Evolutionary conservation across 2,888 invertebrate species (phyloP).

Genomic region (Cerceris rybyensis): DNA sequence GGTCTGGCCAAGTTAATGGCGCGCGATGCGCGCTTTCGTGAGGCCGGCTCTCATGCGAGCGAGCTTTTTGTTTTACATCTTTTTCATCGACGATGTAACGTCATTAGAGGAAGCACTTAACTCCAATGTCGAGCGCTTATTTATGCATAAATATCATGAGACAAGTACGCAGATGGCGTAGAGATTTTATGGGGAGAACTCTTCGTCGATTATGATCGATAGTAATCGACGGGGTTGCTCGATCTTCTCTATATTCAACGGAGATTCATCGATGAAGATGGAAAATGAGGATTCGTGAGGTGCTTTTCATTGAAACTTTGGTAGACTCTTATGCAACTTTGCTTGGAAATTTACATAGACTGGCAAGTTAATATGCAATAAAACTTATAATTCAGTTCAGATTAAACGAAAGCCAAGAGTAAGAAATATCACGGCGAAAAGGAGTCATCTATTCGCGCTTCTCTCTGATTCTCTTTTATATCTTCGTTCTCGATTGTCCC

Average conservation of each 20-base stretch:
- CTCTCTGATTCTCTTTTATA: not conserved
- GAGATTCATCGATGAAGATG: too few species aligned
- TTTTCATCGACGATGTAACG: not conserved
- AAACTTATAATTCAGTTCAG: too few species aligned
- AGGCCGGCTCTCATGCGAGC: not conserved
- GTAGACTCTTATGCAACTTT: too few species aligned
- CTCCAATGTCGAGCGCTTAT: constrained; percentile 16
- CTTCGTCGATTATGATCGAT: constrained; percentile 12
- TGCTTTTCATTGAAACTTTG: too few species aligned
- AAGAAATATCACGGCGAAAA: too few species aligned
- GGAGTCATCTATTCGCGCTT: not conserved
- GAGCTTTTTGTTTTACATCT: not conserved
- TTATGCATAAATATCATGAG: constrained; percentile 12
- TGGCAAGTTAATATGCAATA: too few species aligned
- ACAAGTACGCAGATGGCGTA: not conserved
- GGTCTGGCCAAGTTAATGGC: not conserved
- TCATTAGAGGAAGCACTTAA: constrained; percentile 3
- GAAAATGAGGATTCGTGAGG: too few species aligned
- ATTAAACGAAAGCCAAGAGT: too few species aligned
- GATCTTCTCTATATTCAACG: too few species aligned
- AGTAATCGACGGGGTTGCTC: constrained; percentile 8
- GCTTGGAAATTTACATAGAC: too few species aligned
- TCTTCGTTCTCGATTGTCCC: constrained; percentile 44
- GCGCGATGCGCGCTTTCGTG: not conserved
- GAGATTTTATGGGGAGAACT: constrained; percentile 13